Conservation (phyloP, 2,113 vertebrate genomes). For the Tenebrosternarchus preto region DNA sequence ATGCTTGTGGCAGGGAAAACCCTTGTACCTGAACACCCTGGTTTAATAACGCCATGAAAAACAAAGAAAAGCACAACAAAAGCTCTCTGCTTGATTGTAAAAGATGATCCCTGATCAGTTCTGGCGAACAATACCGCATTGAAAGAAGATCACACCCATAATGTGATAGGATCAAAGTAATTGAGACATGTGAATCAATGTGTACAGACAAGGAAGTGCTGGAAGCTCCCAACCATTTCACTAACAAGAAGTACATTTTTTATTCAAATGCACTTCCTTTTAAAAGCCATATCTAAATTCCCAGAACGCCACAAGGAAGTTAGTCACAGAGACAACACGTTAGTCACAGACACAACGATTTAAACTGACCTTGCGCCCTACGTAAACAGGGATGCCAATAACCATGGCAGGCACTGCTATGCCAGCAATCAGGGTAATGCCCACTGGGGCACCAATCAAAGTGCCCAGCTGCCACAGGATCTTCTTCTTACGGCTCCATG, state of each 20-base stretch:
- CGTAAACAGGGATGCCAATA: conserved; percentile 96
- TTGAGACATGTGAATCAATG: not conserved
- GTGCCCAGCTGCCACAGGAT: conserved; percentile 98
- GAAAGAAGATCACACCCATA: not conserved
- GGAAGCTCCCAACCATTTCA: conserved; percentile 14
- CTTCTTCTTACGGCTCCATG: conserved; percentile 99
- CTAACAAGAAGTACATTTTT: conserved; percentile 4
- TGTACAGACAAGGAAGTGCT: not conserved
- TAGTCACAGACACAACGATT: not conserved
- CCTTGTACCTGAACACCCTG: not conserved
- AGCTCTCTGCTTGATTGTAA: too few species aligned
- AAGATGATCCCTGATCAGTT: not conserved
- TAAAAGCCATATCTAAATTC: not conserved
- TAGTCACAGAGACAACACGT: not conserved
- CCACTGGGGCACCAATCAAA: conserved; percentile 93
- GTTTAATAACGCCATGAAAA: not conserved
- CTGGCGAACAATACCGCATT: not conserved
- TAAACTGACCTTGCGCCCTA: conserved; percentile 89
- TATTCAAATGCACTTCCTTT: conserved; percentile 14
- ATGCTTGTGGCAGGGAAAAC: not conserved
- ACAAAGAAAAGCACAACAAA: not conserved
- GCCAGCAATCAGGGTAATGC: conserved; percentile 96
- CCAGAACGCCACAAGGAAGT: not conserved
- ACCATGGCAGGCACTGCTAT: conserved; percentile 98
- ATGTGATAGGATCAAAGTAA: not conserved